phyloP scores from a whole-genome alignment of 2,113 vertebrate species.

The Polypterus bichir region DNA sequence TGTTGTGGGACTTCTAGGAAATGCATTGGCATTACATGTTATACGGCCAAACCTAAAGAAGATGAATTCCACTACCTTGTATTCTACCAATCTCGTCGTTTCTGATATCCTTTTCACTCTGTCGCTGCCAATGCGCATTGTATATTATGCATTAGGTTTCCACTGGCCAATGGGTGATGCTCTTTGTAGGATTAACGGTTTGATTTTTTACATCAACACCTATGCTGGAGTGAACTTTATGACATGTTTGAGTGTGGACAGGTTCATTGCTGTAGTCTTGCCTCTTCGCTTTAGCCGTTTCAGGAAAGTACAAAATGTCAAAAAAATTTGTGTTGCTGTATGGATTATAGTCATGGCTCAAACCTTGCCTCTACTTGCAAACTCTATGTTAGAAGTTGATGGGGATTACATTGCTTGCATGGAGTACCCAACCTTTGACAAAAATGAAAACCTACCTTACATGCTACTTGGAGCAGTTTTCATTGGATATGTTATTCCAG shows the following conservation, averaged over 20 bases:
- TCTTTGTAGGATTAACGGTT: slow-evolving; percentile 59
- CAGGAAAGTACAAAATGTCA: slow-evolving; percentile 65
- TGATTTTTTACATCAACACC: slow-evolving; percentile 88
- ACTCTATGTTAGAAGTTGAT: slow-evolving; percentile 53
- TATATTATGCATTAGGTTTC: slow-evolving; percentile 77
- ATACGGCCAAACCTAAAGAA: slow-evolving; percentile 82
- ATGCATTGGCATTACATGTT: slow-evolving; percentile 70
- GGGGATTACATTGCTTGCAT: slow-evolving; percentile 66
- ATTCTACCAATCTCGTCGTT: slow-evolving; percentile 84
- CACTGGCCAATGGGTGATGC: slow-evolving; percentile 73
- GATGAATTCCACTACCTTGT: slow-evolving; percentile 91
- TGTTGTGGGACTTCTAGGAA: slow-evolving; percentile 68
- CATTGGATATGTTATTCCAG: slow-evolving; percentile 68
- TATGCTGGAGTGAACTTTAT: slow-evolving; percentile 93
- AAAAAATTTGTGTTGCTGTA: slow-evolving; percentile 63
- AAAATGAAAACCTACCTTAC: slow-evolving; percentile 49
- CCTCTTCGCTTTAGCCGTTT: slow-evolving; percentile 67
- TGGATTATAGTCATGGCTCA: slow-evolving; percentile 80
- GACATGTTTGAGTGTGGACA: slow-evolving; percentile 87
- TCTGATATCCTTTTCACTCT: slow-evolving; percentile 84
- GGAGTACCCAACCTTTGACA: slow-evolving; percentile 91
- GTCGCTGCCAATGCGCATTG: slow-evolving; percentile 66
- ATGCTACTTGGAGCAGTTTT: slow-evolving; percentile 76
- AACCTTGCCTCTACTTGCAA: slow-evolving; percentile 71
- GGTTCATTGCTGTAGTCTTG: slow-evolving; percentile 82